Base-by-base conservation (phyloP, 2,797 vertebrate genomes). In the Semaprochilodus insignis region DNA sequence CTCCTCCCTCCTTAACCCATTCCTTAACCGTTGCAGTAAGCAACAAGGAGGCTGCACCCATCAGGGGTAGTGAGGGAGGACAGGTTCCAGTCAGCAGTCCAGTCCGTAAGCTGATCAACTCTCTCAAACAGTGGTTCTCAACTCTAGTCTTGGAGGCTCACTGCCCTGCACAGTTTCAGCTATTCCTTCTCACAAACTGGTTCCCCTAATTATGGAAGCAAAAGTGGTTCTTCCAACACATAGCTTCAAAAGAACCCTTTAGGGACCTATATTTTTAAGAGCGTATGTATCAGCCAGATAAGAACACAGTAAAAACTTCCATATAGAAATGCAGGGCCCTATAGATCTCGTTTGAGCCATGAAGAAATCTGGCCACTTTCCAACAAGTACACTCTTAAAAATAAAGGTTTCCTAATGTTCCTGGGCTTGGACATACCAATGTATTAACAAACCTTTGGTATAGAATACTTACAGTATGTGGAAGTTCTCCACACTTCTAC, bases 11-110 rank as follows among this genome's bases (percentile, higher is more conserved):
- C 66, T 17, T 70, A 36, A 60, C 51, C 21, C 48, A 25, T 17
- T 67, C 10, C 40, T 51, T 17, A 76, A 71, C 54, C 77, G 81
- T 63, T 31, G 71, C 73, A 36, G 34, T 16, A 80, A 54, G 31
- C 31, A 31, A 31, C 31, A 31, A 81, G 60, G 40, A 81, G 44
- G 69, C 63, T 54, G 75, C 60, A 77, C 60, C 80, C 78, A 44
- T 44, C 36, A 80, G 55, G 80, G 69, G 31, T 52, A 57, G 73
- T 54, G 11, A 54, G 65, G 25, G 36, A 51, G 62, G 31, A 63
- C 66, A 74, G 21, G 67, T 70, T 48, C 67, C 67, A 70, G 36
- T 70, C 21, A 70, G 36, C 3, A 52, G 48, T 60, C 51, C 44
- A 57, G 34, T 63, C 21, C 16, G 70, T 19, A 72, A 48, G 23